Percentiles rank a stretch among this genome's conserved stretches.
phyloP scores from a whole-genome alignment of 1,140 invertebrate genomes.

The Helicoverpa zea region DNA sequence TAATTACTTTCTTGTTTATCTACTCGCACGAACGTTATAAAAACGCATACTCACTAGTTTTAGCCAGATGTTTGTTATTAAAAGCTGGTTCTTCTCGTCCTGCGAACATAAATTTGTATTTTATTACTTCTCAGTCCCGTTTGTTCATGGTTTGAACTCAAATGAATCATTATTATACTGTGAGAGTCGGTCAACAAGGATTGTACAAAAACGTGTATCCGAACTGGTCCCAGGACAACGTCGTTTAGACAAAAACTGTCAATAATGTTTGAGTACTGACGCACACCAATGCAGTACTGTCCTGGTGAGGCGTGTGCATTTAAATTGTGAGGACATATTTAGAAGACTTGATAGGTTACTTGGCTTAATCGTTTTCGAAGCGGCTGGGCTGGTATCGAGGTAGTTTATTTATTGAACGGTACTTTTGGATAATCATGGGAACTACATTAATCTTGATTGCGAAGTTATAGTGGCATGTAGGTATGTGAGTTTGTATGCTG shows the following conservation, averaged over 20 bases:
- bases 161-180: conserved; percentile 42
- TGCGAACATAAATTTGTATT: conserved; percentile 81
- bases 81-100: conserved; percentile 97
- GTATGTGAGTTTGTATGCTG: conserved; percentile 86
- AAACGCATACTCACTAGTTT: conserved; percentile 92
- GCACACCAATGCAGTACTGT: neutral
- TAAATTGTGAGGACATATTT: conserved; percentile 36
- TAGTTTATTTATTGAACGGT: conserved; percentile 46
- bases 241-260: conserved; percentile 43
- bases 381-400: conserved; percentile 1
- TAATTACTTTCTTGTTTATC: conserved; percentile 12
- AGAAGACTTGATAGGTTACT: conserved; percentile 40
- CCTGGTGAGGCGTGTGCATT: conserved; percentile 32
- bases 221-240: conserved; percentile 35
- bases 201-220: conserved; percentile 27
- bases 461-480: neutral
- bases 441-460: conserved; percentile 10
- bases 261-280: conserved; percentile 16
- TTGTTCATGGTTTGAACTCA: conserved; percentile 20
- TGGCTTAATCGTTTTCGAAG: conserved; percentile 21
- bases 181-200: conserved; percentile 28
- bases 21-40: neutral
- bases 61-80: conserved; percentile 97
- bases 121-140: conserved; percentile 35
- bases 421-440: conserved; percentile 43